Percentiles rank a stretch among this genome's conserved stretches.
Conservation (phyloP, 2,797 vertebrate species). For the Anomalospiza imberbis region DNA sequence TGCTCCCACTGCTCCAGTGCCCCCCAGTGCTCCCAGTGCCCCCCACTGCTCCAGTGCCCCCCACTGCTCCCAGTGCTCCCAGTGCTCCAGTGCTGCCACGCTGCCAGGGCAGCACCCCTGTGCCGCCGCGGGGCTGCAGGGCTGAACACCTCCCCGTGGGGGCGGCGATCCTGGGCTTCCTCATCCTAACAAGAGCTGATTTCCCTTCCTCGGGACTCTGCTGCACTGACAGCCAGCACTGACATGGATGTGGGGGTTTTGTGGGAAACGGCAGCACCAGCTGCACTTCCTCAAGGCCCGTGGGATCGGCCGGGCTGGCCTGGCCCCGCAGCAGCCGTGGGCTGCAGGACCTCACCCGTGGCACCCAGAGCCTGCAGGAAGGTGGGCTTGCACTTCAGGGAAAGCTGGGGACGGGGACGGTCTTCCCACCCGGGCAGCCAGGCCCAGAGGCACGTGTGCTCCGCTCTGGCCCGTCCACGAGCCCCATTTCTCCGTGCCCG, state of each 20-base stretch:
- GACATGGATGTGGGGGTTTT: rapidly evolving
- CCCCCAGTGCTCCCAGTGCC: too few species aligned
- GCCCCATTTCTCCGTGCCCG: too few species aligned
- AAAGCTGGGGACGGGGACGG: too few species aligned
- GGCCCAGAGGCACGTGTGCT: too few species aligned
- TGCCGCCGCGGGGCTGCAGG: rapidly evolving
- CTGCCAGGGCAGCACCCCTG: too few species aligned
- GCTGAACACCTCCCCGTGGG: background rate
- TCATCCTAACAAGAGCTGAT: rapidly evolving
- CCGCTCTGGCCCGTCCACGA: too few species aligned
- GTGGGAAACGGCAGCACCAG: background rate
- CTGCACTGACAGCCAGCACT: background rate
- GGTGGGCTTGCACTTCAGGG: background rate
- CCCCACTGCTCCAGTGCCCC: too few species aligned
- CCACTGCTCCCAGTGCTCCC: background rate
- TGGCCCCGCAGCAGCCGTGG: background rate
- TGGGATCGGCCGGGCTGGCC: background rate
- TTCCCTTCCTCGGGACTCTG: background rate
- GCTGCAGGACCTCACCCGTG: background rate
- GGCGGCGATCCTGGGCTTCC: too few species aligned
- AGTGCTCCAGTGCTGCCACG: background rate
- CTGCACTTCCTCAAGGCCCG: rapidly evolving
- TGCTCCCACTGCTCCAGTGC: too few species aligned
- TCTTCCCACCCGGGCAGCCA: too few species aligned
- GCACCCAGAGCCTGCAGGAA: rapidly evolving